These are phyloP conservation scores for Cottoperca gobio DNA, from an alignment of 2,797 vertebrate genomes.

Conservation along the genomic window DNA sequence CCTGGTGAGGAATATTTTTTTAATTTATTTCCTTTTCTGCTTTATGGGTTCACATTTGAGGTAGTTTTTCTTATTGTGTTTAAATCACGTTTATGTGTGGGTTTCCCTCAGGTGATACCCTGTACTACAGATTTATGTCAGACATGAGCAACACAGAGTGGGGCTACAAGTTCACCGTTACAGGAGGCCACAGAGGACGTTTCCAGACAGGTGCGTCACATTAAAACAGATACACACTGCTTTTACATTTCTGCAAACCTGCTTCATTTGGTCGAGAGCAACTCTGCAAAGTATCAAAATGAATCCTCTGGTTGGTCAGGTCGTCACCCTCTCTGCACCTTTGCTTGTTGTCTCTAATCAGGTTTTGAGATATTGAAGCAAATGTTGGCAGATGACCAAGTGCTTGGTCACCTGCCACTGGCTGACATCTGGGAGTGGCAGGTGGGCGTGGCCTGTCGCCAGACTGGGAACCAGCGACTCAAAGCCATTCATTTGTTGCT, in stretches of 20 bases:
- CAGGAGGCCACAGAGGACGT: constrained; percentile 94
- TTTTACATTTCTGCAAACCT: background rate
- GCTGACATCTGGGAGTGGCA: constrained; percentile 97
- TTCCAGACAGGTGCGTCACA: constrained; percentile 93
- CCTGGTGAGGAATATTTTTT: constrained; percentile 87
- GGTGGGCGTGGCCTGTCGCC: constrained; percentile 95
- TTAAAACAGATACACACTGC: background rate
- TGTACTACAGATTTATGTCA: constrained; percentile 95
- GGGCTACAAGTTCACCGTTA: constrained; percentile 98
- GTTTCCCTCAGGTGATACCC: constrained; percentile 89
- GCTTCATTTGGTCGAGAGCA: background rate
- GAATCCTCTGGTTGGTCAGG: background rate
- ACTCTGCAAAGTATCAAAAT: background rate
- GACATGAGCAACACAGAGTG: constrained; percentile 99
- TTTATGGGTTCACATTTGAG: background rate
- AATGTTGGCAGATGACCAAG: constrained; percentile 93
- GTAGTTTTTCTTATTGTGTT: background rate
- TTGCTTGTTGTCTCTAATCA: constrained; percentile 56
- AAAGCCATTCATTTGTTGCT: constrained; percentile 96
- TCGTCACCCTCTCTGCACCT: background rate
- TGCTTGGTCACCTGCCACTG: constrained; percentile 89
- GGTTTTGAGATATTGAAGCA: constrained; percentile 98
- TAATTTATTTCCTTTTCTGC: background rate
- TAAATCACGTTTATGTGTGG: constrained; percentile 6
- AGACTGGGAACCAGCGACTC: constrained; percentile 93